Conservation (phyloP, 2,113 vertebrate genomes). For the Platysternon megacephalum region DNA sequence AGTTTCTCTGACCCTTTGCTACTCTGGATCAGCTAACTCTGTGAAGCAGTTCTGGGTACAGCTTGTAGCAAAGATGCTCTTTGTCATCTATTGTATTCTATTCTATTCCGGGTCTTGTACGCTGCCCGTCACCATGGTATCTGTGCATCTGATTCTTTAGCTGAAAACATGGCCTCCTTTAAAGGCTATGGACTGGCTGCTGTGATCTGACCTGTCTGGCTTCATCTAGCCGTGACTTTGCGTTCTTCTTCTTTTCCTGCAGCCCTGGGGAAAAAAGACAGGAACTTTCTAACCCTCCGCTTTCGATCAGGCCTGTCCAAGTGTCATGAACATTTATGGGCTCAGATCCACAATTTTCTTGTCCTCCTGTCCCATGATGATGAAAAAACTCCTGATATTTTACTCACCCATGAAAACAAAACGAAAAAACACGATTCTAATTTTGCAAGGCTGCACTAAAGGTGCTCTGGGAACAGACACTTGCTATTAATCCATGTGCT, state of each 20-base stretch:
- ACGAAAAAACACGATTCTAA: neutral
- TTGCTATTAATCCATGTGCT: neutral
- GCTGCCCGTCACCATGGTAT: neutral
- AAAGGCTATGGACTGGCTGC: neutral
- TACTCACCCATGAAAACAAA: neutral
- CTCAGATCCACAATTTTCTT: neutral
- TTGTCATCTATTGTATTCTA: neutral
- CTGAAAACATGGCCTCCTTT: neutral
- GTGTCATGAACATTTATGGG: neutral
- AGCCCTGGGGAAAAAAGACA: neutral
- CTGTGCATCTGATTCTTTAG: neutral
- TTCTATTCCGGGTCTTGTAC: fast-evolving
- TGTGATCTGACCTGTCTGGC: neutral
- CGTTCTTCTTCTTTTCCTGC: neutral
- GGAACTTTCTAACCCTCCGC: neutral
- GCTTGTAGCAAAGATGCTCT: neutral
- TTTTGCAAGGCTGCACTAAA: neutral
- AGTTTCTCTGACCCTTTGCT: neutral
- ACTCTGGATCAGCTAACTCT: neutral
- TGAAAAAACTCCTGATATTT: neutral
- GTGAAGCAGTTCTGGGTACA: neutral
- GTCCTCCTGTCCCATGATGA: neutral
- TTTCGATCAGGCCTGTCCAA: too few relatives aligned
- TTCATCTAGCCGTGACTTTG: neutral
- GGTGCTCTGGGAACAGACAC: too few relatives aligned